Evolutionary conservation across 2,113 vertebrate species (phyloP).

Genomic region (Chaetura pelagica): DNA sequence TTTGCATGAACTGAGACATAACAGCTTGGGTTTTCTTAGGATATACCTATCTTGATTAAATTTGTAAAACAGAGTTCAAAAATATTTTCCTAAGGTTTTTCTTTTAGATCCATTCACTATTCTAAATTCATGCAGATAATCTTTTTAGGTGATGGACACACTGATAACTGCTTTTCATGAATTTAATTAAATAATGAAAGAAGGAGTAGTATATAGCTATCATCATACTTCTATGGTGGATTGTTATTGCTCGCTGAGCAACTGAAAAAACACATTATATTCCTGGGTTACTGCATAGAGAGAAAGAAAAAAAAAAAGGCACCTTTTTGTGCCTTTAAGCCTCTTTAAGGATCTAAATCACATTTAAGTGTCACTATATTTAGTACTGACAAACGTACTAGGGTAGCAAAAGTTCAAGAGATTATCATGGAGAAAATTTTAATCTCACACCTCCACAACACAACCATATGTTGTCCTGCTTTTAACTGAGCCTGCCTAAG

Average conservation of each 20-base stretch:
- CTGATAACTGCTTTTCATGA: background rate
- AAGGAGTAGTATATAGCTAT: background rate
- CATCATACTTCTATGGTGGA: background rate
- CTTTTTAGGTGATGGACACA: accelerated
- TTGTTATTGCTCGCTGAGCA: background rate
- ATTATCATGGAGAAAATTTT: background rate
- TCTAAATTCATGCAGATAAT: background rate
- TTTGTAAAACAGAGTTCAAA: background rate
- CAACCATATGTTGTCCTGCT: background rate
- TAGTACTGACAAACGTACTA: background rate
- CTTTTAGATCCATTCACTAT: background rate
- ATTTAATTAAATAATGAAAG: background rate
- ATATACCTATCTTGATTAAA: background rate
- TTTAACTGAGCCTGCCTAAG: background rate
- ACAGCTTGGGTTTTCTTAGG: background rate
- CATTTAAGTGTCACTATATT: background rate
- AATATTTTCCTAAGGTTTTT: background rate
- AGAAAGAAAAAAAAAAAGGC: too few species aligned
- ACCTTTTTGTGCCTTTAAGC: background rate
- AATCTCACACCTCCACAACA: background rate
- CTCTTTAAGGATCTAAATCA: background rate
- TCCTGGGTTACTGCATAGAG: background rate
- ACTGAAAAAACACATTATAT: background rate
- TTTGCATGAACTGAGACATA: background rate
- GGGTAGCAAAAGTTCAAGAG: background rate